Base-by-base conservation (phyloP, 2,113 vertebrate species). In the Malurus elegans region DNA sequence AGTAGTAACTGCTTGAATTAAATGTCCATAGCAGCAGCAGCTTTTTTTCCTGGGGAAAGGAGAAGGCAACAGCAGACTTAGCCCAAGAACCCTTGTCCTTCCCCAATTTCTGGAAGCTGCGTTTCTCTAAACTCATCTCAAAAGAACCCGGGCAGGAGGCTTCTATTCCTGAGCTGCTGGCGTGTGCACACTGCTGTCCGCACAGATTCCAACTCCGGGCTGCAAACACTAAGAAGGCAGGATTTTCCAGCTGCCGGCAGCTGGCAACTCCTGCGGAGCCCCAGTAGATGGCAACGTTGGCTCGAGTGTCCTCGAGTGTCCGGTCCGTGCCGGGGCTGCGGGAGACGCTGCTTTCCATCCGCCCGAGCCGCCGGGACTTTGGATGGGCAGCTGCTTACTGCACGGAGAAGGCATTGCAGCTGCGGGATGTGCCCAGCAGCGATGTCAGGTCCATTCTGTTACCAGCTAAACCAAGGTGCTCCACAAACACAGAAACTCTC, bases 261-360 rank as follows among this genome's bases (percentile, higher is more conserved):
- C 20, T 15, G 88, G 62, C 58, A 62, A 4, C 32, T 86, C 36
- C 75, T 6, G 47, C 44, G 2, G 14, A 24, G 70, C 9, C 76
- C 94, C 96, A 53, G 92, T 4, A 97, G 96, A 66, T 96, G 96
- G 96, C 93, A 91, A 67, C 96, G 31, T 86, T 88, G 95, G 36
- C 36, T 72, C 15, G 44, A n/a, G 31, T 3, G 82, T 69, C 75
- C 74, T 2, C 1, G n/a, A 42, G 7, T 38, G 38, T 38, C 38
- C 38, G 38, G 10, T 0, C 45, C 9, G 1, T 4, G 10, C 38
- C 1, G 24, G 10, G 19, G 5, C 12, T 53, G 10, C 2, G n/a
- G n/a, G 45, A 29, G 19, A 23, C 1, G 2, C 19, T 53, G 4
- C 15, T 26, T 65, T 23, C 70, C 32, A 0, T 2, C 40, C 14